These are phyloP conservation scores for Metaphire vulgaris DNA, from an alignment of 1,140 invertebrate genomes.

Conservation along the genomic window DNA sequence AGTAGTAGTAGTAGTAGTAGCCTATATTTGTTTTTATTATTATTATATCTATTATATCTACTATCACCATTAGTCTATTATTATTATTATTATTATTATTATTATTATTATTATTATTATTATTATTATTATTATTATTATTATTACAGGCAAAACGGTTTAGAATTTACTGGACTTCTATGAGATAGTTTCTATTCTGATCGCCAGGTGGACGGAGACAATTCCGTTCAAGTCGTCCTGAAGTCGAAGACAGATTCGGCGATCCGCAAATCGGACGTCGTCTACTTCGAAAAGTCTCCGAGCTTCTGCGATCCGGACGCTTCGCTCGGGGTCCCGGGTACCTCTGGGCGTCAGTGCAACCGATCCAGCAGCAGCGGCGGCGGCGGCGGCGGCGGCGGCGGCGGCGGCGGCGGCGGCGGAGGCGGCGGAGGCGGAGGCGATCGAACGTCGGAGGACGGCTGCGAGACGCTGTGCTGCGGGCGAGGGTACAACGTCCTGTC, in stretches of 20 bases:
- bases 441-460: constrained; percentile 57
- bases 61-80: too few species aligned
- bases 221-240: neutral
- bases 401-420: too few species aligned
- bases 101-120: too few species aligned
- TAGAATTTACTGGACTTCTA: too few species aligned
- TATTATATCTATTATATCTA: too few species aligned
- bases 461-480: constrained; percentile 55
- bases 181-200: too few species aligned
- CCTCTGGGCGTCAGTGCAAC: constrained; percentile 59
- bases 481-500: constrained; percentile 51
- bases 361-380: constrained; percentile 54
- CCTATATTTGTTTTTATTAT: too few species aligned
- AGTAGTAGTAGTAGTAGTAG: too few species aligned
- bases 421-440: too few species aligned
- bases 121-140: too few species aligned
- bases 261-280: constrained; percentile 51
- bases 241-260: neutral
- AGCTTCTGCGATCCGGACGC: constrained; percentile 62
- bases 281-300: constrained; percentile 62
- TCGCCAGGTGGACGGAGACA: neutral
- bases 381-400: constrained; percentile 78
- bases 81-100: too few species aligned
- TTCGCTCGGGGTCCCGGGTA: constrained; percentile 59
- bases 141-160: too few species aligned